A percentile compares a stretch with the other conserved stretches of the same genome.
Evolutionary conservation across 2,797 vertebrate species (phyloP).

Genomic region (Brachyrhaphis roseni): DNA sequence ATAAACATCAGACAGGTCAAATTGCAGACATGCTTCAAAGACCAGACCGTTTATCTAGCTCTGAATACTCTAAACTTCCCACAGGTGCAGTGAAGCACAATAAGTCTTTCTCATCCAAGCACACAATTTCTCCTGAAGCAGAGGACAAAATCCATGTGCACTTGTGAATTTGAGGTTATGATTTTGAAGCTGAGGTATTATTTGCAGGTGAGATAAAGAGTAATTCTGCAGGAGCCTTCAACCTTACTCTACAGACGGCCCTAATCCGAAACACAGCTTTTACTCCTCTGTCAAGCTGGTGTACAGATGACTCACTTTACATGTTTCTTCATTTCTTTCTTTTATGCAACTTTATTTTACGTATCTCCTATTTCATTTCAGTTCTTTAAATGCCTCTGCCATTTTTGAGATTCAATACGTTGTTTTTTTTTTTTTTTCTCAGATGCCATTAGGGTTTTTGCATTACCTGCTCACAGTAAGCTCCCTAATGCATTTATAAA

Average conservation of each 20-base stretch:
- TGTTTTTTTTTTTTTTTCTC: slow-evolving; percentile 62
- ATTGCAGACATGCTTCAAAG: slow-evolving; percentile 57
- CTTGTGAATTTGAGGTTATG: slow-evolving; percentile 12
- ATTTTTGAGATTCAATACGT: slow-evolving; percentile 28
- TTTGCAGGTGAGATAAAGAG: slow-evolving; percentile 56
- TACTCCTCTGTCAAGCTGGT: not conserved
- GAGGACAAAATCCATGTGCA: slow-evolving; percentile 22
- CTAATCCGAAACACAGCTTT: slow-evolving; percentile 41
- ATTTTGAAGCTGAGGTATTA: slow-evolving; percentile 37
- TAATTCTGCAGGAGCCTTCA: slow-evolving; percentile 55
- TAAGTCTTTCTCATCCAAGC: slow-evolving; percentile 62
- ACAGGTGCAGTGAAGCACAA: slow-evolving; percentile 63
- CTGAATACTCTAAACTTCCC: slow-evolving; percentile 67
- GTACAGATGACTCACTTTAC: not conserved
- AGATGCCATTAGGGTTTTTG: slow-evolving; percentile 44
- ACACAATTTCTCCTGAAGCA: slow-evolving; percentile 38
- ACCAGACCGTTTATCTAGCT: slow-evolving; percentile 65
- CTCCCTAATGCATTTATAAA: slow-evolving; percentile 67
- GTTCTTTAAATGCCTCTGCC: slow-evolving; percentile 28
- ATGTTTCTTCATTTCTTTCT: not conserved
- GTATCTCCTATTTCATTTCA: slow-evolving; percentile 1
- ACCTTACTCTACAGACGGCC: slow-evolving; percentile 31
- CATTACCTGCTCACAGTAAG: slow-evolving; percentile 47
- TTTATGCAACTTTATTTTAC: slow-evolving; percentile 3
- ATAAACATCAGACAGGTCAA: slow-evolving; percentile 60